Evolutionary conservation across 2,797 vertebrate species (phyloP).

Genomic region (Rhodeus uyekii): DNA sequence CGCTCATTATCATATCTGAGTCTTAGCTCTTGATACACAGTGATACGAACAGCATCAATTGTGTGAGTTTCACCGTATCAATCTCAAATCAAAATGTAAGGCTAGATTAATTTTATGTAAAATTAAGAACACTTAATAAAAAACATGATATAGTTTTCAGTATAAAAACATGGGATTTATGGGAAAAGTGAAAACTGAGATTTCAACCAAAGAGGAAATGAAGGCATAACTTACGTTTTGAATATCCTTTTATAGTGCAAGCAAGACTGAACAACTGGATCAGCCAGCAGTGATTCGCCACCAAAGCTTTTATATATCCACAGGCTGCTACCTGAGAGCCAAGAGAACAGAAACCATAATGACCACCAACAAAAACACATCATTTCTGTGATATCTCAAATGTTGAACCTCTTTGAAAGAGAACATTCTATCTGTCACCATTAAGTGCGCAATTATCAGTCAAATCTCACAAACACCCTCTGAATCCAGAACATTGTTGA

Average conservation of each 20-base stretch:
- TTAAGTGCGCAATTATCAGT: background rate
- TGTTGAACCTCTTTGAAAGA: background rate
- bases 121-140: too few relatives aligned
- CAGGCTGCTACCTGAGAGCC: constrained; percentile 87
- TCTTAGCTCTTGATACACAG: too few relatives aligned
- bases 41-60: too few relatives aligned
- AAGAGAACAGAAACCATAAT: background rate
- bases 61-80: too few relatives aligned
- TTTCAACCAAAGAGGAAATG: background rate
- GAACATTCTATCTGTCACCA: background rate
- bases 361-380: background rate
- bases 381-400: background rate
- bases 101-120: too few relatives aligned
- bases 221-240: constrained; percentile 82
- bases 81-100: too few relatives aligned
- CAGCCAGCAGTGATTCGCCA: constrained; percentile 90
- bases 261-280: constrained; percentile 93
- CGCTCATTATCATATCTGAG: too few relatives aligned
- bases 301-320: constrained; percentile 87
- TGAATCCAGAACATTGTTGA: background rate
- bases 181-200: too few relatives aligned
- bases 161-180: too few relatives aligned
- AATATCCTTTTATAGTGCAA: constrained; percentile 94
- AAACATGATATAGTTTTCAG: too few relatives aligned
- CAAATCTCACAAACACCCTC: background rate